phyloP scores from a whole-genome alignment of 2,888 invertebrate genomes.

The Icerya purchasi region DNA sequence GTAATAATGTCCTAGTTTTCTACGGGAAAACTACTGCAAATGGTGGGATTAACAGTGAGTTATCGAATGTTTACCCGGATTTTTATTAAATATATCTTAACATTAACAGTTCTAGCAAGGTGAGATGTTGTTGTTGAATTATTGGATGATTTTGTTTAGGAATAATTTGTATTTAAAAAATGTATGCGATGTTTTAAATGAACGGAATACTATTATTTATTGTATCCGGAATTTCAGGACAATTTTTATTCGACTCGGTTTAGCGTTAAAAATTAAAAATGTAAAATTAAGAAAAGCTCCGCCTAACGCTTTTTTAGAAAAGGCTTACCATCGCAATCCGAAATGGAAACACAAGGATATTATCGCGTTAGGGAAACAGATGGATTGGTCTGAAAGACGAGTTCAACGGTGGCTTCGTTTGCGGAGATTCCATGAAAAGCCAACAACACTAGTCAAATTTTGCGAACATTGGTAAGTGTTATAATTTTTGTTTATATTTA shows the following conservation, averaged over 20 bases:
- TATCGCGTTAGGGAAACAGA: conserved; percentile 44
- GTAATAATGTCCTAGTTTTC: no score
- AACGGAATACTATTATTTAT: background rate
- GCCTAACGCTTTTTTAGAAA: conserved; percentile 50
- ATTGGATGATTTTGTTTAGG: no score
- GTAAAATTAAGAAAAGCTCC: conserved; percentile 52
- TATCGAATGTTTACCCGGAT: no score
- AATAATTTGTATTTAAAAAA: no score
- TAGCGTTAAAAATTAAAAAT: conserved; percentile 58
- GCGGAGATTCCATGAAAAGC: conserved; percentile 63
- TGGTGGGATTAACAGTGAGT: no score
- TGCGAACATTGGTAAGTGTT: conserved; percentile 49
- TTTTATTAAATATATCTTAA: no score
- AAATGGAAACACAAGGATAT: conserved; percentile 64
- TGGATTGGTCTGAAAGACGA: conserved; percentile 64
- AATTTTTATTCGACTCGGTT: conserved; percentile 60
- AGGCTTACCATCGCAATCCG: conserved; percentile 42
- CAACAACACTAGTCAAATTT: conserved; percentile 73
- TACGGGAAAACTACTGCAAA: no score
- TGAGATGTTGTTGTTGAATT: no score
- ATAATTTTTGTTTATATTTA: background rate
- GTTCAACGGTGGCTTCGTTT: conserved; percentile 80
- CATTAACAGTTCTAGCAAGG: no score
- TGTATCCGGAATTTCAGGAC: conserved; percentile 39
- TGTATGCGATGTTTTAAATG: no score